These are phyloP conservation scores for Dynastes grantii DNA, from an alignment of 2,888 invertebrate genomes.

Conservation along the genomic window DNA sequence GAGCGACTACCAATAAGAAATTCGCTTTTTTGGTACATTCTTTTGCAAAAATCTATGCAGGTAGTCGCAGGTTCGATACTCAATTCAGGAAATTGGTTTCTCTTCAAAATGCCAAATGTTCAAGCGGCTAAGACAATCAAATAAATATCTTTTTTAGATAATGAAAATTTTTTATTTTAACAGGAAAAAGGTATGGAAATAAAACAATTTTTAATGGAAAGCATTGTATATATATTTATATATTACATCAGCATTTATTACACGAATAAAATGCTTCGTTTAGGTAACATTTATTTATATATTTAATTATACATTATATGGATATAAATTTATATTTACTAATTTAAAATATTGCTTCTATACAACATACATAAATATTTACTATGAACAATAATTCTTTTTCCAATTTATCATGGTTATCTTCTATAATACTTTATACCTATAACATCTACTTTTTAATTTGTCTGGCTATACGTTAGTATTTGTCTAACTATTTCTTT, in stretches of 20 bases:
- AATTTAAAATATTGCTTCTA: neutral
- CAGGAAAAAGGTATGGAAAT: neutral
- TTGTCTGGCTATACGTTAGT: too few relatives aligned
- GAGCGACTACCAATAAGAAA: too few relatives aligned
- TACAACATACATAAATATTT: constrained; percentile 59
- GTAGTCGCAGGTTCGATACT: too few relatives aligned
- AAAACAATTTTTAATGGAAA: constrained; percentile 55
- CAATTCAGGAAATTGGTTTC: too few relatives aligned
- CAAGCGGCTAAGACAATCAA: too few relatives aligned
- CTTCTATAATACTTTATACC: constrained; percentile 2
- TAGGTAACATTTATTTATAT: constrained; percentile 62
- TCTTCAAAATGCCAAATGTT: too few relatives aligned
- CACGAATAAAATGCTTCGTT: constrained; percentile 56
- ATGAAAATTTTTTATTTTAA: neutral
- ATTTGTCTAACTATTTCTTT: too few relatives aligned
- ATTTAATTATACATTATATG: constrained; percentile 51
- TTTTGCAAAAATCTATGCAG: too few relatives aligned
- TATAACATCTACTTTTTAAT: neutral
- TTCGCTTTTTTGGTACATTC: too few relatives aligned
- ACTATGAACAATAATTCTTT: constrained; percentile 45
- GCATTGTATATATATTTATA: constrained; percentile 53
- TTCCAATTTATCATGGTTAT: neutral
- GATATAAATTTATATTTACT: too few relatives aligned
- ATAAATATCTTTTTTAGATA: too few relatives aligned
- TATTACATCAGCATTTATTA: constrained; percentile 59